Base-by-base conservation (phyloP, 64 coral and sea anemone genomes). In the Stylophora pistillata region DNA sequence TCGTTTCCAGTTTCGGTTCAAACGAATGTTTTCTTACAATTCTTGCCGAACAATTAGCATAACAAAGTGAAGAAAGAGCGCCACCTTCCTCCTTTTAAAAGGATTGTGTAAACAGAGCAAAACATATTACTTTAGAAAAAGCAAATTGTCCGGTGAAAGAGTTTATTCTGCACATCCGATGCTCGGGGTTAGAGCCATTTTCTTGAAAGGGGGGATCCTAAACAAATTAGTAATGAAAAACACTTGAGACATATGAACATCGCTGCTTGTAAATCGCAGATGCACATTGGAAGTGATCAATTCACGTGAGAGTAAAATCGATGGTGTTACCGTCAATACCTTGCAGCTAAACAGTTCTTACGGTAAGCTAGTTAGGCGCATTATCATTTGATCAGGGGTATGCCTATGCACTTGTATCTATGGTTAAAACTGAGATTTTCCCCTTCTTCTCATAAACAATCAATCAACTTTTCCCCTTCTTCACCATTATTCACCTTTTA, bases 21-120 rank as follows among this genome's bases (percentile, higher is more conserved):
- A 68, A n/a, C 64, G 64, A 68, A 25, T 26, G 23, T 10, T 68
- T 68, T 68, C 5, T 68, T 68, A 68, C 26, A 21, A 25, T 68
- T 68, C 53, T 52, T 76, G n/a, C 9, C n/a, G 7, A 15, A 76
- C 5, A 76, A 76, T 76, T 76, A 76, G 73, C 73, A 76, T 76
- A 76, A 76, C 34, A 76, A 76, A 52, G 73, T 75, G 32, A 18
- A 10, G 53, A 76, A 47, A 17, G 37, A 41, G 73, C 12, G 20
- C 73, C 20, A 76, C 34, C 33, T 76, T 76, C 73, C 33, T 76
- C 20, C 23, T 47, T 47, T 41, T 9, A 21, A 12, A 23, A 41
- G 18, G 34, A 10, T 12, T 76, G 73, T 54, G 34, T 76, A 76
- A 54, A 76, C 37, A 76, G 58, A 76, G 53, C 37, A 20, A 52